These are phyloP conservation scores for Talpa occidentalis DNA, from an alignment of 2,113 vertebrate species.

Conservation along the genomic window DNA sequence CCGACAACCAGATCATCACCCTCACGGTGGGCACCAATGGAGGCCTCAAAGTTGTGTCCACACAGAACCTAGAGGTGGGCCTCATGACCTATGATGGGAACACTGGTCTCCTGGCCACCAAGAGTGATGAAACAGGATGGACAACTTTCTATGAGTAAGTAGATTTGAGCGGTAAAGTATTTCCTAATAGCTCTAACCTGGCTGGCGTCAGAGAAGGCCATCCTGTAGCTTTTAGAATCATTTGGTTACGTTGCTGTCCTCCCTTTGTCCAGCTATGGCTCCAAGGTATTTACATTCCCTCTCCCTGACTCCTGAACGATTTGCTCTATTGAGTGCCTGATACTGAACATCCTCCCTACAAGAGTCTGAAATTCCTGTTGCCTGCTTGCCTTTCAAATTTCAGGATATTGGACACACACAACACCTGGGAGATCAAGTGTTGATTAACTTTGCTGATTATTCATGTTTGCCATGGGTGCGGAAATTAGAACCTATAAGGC, in stretches of 20 bases:
- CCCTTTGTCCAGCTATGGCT: constrained; percentile 12
- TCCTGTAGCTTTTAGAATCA: neutral
- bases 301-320: constrained; percentile 44
- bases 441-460: constrained; percentile 85
- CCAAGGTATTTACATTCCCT: neutral
- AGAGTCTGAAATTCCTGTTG: constrained; percentile 71
- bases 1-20: constrained; percentile 96
- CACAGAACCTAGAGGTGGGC: constrained; percentile 94
- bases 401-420: constrained; percentile 77
- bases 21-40: constrained; percentile 93
- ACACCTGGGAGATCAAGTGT: constrained; percentile 82
- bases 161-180: constrained; percentile 67
- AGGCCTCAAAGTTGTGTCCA: constrained; percentile 94
- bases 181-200: neutral
- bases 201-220: neutral
- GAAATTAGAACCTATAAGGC: constrained; percentile 85
- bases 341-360: constrained; percentile 47
- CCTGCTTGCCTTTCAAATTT: constrained; percentile 73
- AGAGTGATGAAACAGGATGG: constrained; percentile 99
- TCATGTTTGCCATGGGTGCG: constrained; percentile 82
- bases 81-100: constrained; percentile 96
- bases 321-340: constrained; percentile 60
- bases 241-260: neutral
- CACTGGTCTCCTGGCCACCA: constrained; percentile 96
- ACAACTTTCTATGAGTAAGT: constrained; percentile 99